Evolutionary conservation across 2,888 invertebrate genomes (phyloP).

Genomic region (Eupithecia abbreviata): DNA sequence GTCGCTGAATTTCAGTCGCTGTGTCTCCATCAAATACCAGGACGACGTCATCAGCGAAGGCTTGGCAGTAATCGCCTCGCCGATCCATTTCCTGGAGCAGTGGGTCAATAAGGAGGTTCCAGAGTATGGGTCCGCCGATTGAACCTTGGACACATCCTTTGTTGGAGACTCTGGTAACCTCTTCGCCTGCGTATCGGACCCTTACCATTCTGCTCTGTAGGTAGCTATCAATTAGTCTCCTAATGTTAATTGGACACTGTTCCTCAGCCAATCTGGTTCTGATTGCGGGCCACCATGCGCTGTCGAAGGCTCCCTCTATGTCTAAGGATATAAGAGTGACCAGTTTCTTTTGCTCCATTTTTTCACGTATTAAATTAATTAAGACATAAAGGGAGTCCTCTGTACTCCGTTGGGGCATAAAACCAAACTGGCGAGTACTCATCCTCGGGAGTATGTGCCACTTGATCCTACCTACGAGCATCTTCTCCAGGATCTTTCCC

Average conservation of each 20-base stretch:
- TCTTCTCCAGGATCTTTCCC: conserved; percentile 31
- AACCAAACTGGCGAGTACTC: too few species aligned
- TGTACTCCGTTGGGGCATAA: neutral
- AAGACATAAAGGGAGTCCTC: too few species aligned
- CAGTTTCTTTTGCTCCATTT: conserved; percentile 18
- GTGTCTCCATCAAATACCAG: too few species aligned
- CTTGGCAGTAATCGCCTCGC: too few species aligned
- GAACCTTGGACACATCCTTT: conserved; percentile 16
- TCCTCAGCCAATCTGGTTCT: conserved; percentile 19
- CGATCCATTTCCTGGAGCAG: conserved; percentile 11
- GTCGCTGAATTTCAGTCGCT: too few species aligned
- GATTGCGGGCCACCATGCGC: too few species aligned
- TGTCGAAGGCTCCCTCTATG: too few species aligned
- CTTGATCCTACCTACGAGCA: too few species aligned
- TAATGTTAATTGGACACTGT: conserved; percentile 14
- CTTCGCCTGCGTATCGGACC: conserved; percentile 12
- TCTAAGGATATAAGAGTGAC: conserved; percentile 21
- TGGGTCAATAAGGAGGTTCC: conserved; percentile 40
- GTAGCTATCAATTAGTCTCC: conserved; percentile 22
- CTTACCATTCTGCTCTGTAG: conserved; percentile 24
- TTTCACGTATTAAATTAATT: neutral
- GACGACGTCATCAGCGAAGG: too few species aligned
- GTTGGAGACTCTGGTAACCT: neutral
- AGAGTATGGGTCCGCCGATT: conserved; percentile 18
- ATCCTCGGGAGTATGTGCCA: too few species aligned